phyloP scores from a whole-genome alignment of 2,888 invertebrate genomes.

The Drosophila histrio region DNA sequence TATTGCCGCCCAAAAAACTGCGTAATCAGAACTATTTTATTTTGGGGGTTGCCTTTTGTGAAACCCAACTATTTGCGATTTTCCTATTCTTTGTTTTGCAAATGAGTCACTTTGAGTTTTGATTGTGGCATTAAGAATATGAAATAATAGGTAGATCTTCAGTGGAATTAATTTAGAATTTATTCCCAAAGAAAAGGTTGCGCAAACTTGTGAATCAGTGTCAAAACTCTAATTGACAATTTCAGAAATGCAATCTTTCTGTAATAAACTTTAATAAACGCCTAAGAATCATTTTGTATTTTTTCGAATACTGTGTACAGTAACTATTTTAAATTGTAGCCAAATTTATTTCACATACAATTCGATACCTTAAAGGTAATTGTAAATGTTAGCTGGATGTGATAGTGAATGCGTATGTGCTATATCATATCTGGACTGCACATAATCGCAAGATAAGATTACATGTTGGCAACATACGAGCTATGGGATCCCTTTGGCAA shows the following conservation, averaged over 20 bases:
- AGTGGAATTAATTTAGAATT: too few relatives aligned
- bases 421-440: conserved; percentile 48
- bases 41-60: conserved; percentile 46
- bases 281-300: background rate
- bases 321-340: background rate
- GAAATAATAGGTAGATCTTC: too few relatives aligned
- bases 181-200: too few relatives aligned
- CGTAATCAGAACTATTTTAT: conserved; percentile 57
- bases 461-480: conserved; percentile 19
- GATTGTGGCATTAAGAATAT: conserved; percentile 3
- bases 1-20: conserved; percentile 33
- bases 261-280: too few relatives aligned
- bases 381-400: conserved; percentile 27
- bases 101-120: conserved; percentile 34
- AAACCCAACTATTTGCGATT: background rate
- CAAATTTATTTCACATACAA: background rate
- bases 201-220: too few relatives aligned
- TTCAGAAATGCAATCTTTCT: too few relatives aligned
- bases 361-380: conserved; percentile 14
- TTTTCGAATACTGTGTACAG: background rate
- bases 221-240: too few relatives aligned
- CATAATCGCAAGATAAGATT: conserved; percentile 48
- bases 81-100: background rate
- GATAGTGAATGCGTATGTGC: conserved; percentile 10
- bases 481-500: background rate